Conservation (phyloP, 2,113 vertebrate genomes). For the Herpetotheres cachinnans region DNA sequence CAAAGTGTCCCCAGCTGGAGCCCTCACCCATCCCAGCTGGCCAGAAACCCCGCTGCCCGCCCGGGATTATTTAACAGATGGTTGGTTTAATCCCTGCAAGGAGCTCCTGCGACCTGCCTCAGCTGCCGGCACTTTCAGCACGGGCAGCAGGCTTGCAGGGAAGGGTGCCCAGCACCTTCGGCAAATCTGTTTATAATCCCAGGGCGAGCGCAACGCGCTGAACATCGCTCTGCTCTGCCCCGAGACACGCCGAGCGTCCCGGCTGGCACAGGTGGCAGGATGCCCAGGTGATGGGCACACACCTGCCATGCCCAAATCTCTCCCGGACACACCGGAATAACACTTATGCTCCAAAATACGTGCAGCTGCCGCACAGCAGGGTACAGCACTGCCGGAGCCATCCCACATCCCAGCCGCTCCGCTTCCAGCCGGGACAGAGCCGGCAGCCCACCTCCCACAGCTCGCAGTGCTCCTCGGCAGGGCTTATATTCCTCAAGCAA, state of each 20-base stretch:
- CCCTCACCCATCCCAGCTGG: accelerated
- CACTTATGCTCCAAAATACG: accelerated
- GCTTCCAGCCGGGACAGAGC: background rate
- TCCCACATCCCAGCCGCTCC: accelerated
- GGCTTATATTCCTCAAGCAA: background rate
- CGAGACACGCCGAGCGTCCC: accelerated
- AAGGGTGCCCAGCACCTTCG: accelerated
- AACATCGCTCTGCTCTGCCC: accelerated
- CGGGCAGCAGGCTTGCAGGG: background rate
- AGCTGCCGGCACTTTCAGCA: background rate
- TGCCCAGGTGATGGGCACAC: accelerated
- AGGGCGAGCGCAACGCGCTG: accelerated
- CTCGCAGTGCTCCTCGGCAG: background rate
- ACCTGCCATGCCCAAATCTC: accelerated
- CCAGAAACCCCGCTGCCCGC: background rate
- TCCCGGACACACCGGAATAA: accelerated
- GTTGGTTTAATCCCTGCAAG: background rate
- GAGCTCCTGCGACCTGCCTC: background rate
- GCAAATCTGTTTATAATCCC: accelerated
- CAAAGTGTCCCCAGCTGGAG: accelerated
- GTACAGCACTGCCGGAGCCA: background rate
- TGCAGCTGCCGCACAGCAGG: accelerated
- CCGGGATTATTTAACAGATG: background rate
- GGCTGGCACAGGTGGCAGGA: accelerated
- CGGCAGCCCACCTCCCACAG: accelerated